These are phyloP conservation scores for Tetramorium simillimum DNA, from an alignment of 1,140 invertebrate genomes.

Conservation along the genomic window DNA sequence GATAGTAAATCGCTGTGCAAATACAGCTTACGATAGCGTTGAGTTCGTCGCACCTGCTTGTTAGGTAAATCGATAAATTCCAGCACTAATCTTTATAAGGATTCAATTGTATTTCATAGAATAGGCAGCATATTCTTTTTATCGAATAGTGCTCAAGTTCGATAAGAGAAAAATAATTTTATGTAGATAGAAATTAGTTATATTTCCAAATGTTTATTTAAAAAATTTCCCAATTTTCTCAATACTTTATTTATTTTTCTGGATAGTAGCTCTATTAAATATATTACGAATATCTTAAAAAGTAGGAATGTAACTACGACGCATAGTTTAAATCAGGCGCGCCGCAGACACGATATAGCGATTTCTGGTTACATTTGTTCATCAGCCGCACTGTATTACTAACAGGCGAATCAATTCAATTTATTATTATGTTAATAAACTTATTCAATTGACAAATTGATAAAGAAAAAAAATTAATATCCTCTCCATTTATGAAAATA, in stretches of 20 bases:
- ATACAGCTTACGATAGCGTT: background rate
- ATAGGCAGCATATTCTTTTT: background rate
- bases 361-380: background rate
- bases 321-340: conserved; percentile 6
- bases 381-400: background rate
- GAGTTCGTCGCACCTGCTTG: conserved; percentile 6
- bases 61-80: conserved; percentile 12
- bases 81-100: background rate
- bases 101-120: background rate
- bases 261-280: background rate
- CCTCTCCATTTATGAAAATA: background rate
- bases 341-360: background rate
- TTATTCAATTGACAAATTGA: background rate
- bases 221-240: background rate
- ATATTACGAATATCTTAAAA: background rate
- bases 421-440: background rate
- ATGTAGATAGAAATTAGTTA: background rate
- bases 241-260: background rate
- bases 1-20: conserved; percentile 15
- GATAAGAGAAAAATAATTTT: background rate
- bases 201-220: background rate
- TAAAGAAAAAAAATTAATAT: background rate
- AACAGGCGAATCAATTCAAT: background rate
- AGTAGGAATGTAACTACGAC: background rate
- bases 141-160: background rate